phyloP scores from a whole-genome alignment of 2,888 invertebrate species.

The Andrena minutula region DNA sequence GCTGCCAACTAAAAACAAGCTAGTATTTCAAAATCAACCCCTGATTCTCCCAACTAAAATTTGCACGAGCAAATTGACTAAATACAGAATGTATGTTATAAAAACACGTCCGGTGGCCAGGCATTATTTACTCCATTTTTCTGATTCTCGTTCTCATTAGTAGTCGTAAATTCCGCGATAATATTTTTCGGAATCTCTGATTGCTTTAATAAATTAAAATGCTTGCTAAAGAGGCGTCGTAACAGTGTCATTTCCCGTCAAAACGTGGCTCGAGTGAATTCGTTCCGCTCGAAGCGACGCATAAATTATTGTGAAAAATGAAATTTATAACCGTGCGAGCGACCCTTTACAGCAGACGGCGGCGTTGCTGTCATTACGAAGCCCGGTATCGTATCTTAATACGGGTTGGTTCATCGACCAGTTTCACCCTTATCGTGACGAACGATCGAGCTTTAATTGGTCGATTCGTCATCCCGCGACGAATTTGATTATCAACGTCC shows the following conservation, averaged over 20 bases:
- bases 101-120: background rate
- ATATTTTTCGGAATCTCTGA: background rate
- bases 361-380: constrained; percentile 56
- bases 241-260: constrained; percentile 24
- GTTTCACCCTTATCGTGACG: constrained; percentile 80
- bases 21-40: background rate
- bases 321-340: constrained; percentile 49
- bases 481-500: constrained; percentile 84
- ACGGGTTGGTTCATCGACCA: constrained; percentile 76
- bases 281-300: constrained; percentile 24
- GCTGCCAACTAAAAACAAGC: background rate
- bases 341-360: constrained; percentile 43
- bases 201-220: constrained; percentile 27
- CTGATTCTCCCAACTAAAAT: background rate
- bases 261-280: constrained; percentile 40
- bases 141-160: background rate
- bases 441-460: constrained; percentile 84
- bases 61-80: background rate
- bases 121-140: background rate
- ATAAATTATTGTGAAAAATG: constrained; percentile 58
- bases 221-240: constrained; percentile 6
- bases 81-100: background rate
- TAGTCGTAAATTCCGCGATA: background rate
- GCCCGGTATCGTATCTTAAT: constrained; percentile 68
- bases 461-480: constrained; percentile 84